Evolutionary conservation across 2,797 vertebrate genomes (phyloP).

Genomic region (Molossus alvarezi): DNA sequence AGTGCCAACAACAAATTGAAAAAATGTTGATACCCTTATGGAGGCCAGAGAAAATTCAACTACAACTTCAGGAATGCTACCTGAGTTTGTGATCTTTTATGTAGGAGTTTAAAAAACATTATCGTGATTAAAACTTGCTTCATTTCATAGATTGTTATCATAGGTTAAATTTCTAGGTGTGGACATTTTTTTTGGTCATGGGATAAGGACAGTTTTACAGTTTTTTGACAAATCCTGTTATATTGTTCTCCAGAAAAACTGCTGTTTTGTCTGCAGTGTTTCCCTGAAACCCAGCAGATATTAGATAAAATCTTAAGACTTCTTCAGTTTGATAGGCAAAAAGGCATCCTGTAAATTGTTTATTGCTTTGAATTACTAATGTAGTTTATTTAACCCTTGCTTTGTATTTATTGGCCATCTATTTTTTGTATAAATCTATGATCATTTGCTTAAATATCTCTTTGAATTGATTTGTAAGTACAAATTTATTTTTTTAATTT

Average conservation of each 20-base stretch:
- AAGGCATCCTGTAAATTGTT: not conserved
- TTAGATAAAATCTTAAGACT: not conserved
- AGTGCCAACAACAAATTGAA: not conserved
- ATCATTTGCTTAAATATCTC: not conserved
- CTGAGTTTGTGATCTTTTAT: slow-evolving; percentile 21
- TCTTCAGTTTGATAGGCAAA: not conserved
- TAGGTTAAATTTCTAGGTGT: slow-evolving; percentile 40
- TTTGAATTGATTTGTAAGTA: slow-evolving; percentile 33
- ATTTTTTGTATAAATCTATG: slow-evolving; percentile 21
- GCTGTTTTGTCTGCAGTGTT: not conserved
- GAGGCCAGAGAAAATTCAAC: not conserved
- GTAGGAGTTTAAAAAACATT: slow-evolving; percentile 9
- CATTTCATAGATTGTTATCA: not conserved
- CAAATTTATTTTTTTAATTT: not conserved
- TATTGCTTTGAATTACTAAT: slow-evolving; percentile 43
- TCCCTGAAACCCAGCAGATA: slow-evolving; percentile 49
- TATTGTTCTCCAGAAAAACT: slow-evolving; percentile 38
- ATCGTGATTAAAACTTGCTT: slow-evolving; percentile 1
- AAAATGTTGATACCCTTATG: not conserved
- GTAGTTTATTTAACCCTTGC: not conserved
- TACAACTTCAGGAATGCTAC: not conserved
- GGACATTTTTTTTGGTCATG: slow-evolving; percentile 35
- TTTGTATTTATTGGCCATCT: slow-evolving; percentile 55
- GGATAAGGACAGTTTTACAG: not conserved
- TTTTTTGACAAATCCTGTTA: slow-evolving; percentile 45